Percentiles rank a stretch among this genome's conserved stretches.
phyloP scores from a whole-genome alignment of 2,888 invertebrate genomes.

The Rhodophaea formosa region DNA sequence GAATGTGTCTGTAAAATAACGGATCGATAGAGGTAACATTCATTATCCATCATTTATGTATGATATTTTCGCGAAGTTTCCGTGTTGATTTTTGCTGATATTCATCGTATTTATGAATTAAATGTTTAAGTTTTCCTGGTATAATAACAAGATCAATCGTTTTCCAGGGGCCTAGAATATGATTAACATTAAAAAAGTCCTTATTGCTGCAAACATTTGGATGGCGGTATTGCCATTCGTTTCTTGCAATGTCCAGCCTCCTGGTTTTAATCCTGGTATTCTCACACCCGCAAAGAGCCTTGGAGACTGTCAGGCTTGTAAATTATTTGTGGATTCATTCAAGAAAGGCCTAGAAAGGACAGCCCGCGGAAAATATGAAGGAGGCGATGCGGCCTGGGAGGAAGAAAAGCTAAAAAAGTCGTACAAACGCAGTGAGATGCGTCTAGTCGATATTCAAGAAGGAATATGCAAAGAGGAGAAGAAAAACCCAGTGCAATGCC shows the following conservation, averaged over 20 bases:
- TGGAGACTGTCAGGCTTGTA: conserved; percentile 91
- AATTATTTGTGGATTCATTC: conserved; percentile 87
- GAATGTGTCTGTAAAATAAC: neutral
- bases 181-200: conserved; percentile 33
- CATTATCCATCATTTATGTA: neutral
- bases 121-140: conserved; percentile 24
- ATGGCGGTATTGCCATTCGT: conserved; percentile 37
- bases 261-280: conserved; percentile 49
- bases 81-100: neutral
- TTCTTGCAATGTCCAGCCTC: conserved; percentile 45
- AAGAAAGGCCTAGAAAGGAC: conserved; percentile 90
- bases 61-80: neutral
- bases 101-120: conserved; percentile 30
- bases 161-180: conserved; percentile 50
- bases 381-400: conserved; percentile 97
- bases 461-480: conserved; percentile 88
- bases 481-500: conserved; percentile 89
- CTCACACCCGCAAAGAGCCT: conserved; percentile 70
- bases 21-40: conserved; percentile 13
- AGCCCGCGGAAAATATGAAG: conserved; percentile 93
- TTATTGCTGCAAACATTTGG: conserved; percentile 29
- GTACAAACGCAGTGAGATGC: conserved; percentile 93
- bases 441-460: conserved; percentile 95
- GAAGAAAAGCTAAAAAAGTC: conserved; percentile 90
- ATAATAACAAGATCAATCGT: conserved; percentile 24